A percentile compares a stretch with the other conserved stretches of the same genome.
Evolutionary conservation across 2,113 vertebrate species (phyloP).

Genomic region (Xyliphius kryptos): DNA sequence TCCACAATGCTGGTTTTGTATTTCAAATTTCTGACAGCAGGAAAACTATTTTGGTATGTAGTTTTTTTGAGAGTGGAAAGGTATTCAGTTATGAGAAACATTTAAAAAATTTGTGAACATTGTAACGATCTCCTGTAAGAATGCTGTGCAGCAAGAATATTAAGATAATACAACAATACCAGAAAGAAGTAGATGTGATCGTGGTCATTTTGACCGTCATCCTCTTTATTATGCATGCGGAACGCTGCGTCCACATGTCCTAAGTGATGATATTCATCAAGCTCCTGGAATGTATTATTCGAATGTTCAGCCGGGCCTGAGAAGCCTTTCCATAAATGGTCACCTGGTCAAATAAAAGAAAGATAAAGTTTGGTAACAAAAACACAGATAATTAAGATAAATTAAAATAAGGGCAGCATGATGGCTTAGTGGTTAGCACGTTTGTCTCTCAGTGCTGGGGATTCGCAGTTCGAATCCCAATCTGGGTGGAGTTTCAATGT

Average conservation of each 20-base stretch:
- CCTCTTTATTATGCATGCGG: slow-evolving; percentile 54
- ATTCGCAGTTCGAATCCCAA: no score
- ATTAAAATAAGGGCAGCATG: no score
- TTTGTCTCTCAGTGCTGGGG: no score
- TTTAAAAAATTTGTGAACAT: neutral
- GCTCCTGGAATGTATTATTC: slow-evolving; percentile 60
- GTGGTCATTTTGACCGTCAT: slow-evolving; percentile 37
- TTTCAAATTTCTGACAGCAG: no score
- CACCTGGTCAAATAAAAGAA: slow-evolving; percentile 48
- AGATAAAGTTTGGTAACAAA: no score
- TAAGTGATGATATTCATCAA: slow-evolving; percentile 48
- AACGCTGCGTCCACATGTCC: slow-evolving; percentile 75
- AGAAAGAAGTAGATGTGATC: slow-evolving; percentile 70
- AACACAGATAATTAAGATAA: no score
- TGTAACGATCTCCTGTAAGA: neutral
- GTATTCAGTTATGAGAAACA: no score
- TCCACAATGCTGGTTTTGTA: no score
- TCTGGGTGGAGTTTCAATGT: no score
- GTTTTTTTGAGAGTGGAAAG: no score
- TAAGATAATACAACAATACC: slow-evolving; percentile 56
- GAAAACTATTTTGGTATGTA: no score
- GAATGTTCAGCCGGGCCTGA: slow-evolving; percentile 48
- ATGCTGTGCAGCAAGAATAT: neutral
- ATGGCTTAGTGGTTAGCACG: no score
- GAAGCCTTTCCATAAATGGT: slow-evolving; percentile 64